Evolutionary conservation across 2,888 invertebrate species (phyloP), one percentile per base, ranked within the genome.

Genomic region (Epistrophella euchroma): DNA sequence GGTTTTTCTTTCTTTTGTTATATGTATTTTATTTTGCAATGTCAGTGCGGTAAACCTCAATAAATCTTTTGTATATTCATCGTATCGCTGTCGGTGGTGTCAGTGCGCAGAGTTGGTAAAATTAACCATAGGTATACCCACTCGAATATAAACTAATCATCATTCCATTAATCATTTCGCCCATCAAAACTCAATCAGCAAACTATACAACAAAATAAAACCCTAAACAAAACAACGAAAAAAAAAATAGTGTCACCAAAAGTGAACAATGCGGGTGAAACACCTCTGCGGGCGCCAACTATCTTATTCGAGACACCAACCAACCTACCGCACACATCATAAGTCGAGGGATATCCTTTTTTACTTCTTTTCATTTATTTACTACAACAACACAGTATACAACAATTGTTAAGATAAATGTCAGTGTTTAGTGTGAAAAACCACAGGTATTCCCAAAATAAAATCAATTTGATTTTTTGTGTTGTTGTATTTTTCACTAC

Each of bases 241-340:
- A 56, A 19, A 28, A 43, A n/a, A 66, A 62, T 9, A 76, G 43
- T 85, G 85, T 80, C 80, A 85, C 85, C 72, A 52, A 75, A 32
- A 32, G n/a, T 47, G 62, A 77, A 77, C 85, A 81, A 85, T 85
- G 75, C 80, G 85, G 80, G 85, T 43, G 35, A 76, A 85, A 80
- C 68, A 85, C 72, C 85, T 81, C 70, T 85, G 68, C 85, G 85
- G 85, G 85, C 85, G 85, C 85, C 85, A 85, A 72, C 75, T 64
- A 66, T 66, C 66, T 70, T 45, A 68, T 71, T 77, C 52, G 17
- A 75, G 37, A n/a, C n/a, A 56, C 50, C 68, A 85, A 56, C 50
- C 68, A 85, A 85, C 81, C 85, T 85, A 85, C 81, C 85, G 81
- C 85, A 66, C 10, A 80, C 72, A 70, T 2, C 19, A 25, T 15